A percentile compares a stretch with the other conserved stretches of the same genome.
These are phyloP conservation scores for Drosophila infuscata DNA, from an alignment of 2,888 invertebrate genomes.

Conservation along the genomic window DNA sequence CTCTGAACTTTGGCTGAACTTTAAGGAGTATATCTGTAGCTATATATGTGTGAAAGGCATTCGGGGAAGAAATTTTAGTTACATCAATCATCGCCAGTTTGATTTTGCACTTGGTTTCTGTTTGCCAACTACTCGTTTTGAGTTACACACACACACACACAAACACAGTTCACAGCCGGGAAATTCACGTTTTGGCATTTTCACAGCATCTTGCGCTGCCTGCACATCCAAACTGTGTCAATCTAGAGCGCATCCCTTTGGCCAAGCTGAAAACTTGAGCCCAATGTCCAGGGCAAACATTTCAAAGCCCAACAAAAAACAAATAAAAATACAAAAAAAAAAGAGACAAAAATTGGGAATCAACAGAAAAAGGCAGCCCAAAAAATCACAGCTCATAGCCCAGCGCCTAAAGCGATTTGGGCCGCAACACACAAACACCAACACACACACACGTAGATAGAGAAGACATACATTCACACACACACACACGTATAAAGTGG, in stretches of 20 bases:
- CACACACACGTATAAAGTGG: constrained; percentile 29
- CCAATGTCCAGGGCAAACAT: constrained; percentile 54
- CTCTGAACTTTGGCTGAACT: background rate
- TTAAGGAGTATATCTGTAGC: background rate
- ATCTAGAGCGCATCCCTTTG: constrained; percentile 48
- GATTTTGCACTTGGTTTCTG: constrained; percentile 1
- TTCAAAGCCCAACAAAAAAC: constrained; percentile 28
- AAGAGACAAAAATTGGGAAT: background rate
- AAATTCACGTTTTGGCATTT: constrained; percentile 17
- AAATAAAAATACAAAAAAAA: constrained; percentile 2
- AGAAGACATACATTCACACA: constrained; percentile 14
- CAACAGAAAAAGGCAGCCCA: constrained; percentile 11
- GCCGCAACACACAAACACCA: constrained; percentile 34
- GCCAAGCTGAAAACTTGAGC: constrained; percentile 29
- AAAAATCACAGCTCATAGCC: constrained; percentile 54
- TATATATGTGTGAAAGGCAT: background rate
- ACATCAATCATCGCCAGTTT: constrained; percentile 2
- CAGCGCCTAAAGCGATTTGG: constrained; percentile 57
- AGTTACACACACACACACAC: constrained; percentile 3
- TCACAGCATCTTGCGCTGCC: background rate
- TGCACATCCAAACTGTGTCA: constrained; percentile 46
- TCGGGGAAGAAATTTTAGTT: background rate
- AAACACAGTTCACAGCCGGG: constrained; percentile 6
- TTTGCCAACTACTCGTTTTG: constrained; percentile 18
- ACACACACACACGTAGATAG: constrained; percentile 14